Evolutionary conservation across 1,140 invertebrate species (phyloP).

Genomic region (Cecropterus lyciades): DNA sequence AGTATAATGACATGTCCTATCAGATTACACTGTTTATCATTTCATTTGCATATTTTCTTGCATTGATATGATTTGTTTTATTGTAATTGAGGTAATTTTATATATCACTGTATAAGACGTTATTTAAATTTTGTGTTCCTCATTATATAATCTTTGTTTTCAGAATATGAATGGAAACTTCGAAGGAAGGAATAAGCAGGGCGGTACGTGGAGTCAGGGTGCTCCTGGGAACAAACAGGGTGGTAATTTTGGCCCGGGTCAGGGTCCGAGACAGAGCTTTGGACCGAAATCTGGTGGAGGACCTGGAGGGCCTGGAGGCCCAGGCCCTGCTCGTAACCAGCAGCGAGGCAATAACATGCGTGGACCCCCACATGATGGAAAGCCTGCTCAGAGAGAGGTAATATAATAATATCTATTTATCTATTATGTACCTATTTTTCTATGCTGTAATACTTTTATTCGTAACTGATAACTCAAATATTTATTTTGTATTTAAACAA

Average conservation of each 20-base stretch:
- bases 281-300: slow-evolving; percentile 29
- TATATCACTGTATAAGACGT: too few relatives aligned
- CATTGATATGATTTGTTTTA: too few relatives aligned
- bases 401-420: too few relatives aligned
- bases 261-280: slow-evolving; percentile 1
- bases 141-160: slow-evolving; percentile 32
- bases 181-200: slow-evolving; percentile 58
- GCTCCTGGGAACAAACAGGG: slow-evolving; percentile 56
- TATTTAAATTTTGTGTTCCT: slow-evolving; percentile 11
- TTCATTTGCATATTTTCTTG: too few relatives aligned
- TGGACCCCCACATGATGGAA: slow-evolving; percentile 55
- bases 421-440: too few relatives aligned
- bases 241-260: slow-evolving; percentile 48
- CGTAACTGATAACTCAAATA: too few relatives aligned
- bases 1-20: too few relatives aligned
- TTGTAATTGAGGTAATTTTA: too few relatives aligned
- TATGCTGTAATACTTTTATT: too few relatives aligned
- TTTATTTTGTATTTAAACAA: too few relatives aligned
- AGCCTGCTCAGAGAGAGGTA: slow-evolving; percentile 69
- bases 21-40: too few relatives aligned
- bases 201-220: slow-evolving; percentile 55
- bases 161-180: slow-evolving; percentile 76
- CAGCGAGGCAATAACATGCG: slow-evolving; percentile 48
- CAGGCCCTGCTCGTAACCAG: slow-evolving; percentile 52
- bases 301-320: slow-evolving; percentile 33